phyloP scores from a whole-genome alignment of 2,888 invertebrate genomes.

The Brenthis daphne region DNA sequence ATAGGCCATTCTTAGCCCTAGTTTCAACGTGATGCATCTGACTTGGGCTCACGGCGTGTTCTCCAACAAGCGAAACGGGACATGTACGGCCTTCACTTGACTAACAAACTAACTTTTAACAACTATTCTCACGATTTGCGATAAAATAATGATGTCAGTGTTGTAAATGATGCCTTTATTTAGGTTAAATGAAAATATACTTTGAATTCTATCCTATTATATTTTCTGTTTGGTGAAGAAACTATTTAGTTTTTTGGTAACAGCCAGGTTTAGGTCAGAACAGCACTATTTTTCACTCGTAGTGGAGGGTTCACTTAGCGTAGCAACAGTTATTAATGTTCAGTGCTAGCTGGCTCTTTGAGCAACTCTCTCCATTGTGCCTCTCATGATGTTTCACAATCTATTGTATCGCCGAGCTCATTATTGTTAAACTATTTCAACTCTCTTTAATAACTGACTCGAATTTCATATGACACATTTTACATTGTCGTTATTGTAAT shows the following conservation, averaged over 20 bases:
- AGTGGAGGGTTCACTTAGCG: slow-evolving; percentile 20
- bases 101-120: slow-evolving; percentile 13
- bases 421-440: slow-evolving; percentile 62
- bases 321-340: slow-evolving; percentile 37
- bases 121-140: slow-evolving; percentile 17
- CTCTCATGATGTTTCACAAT: slow-evolving; percentile 69
- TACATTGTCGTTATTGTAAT: slow-evolving; percentile 10
- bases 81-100: slow-evolving; percentile 11
- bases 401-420: slow-evolving; percentile 65
- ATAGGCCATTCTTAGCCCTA: slow-evolving; percentile 52
- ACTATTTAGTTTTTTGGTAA: slow-evolving; percentile 2
- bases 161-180: slow-evolving; percentile 14
- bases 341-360: slow-evolving; percentile 49
- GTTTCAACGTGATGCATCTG: slow-evolving; percentile 26
- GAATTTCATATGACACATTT: slow-evolving; percentile 27
- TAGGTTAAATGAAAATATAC: neutral
- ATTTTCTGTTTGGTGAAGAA: neutral
- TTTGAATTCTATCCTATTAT: slow-evolving; percentile 2
- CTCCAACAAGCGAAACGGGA: slow-evolving; percentile 18
- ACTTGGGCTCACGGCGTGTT: slow-evolving; percentile 26
- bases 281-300: slow-evolving; percentile 8
- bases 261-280: neutral
- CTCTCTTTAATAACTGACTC: slow-evolving; percentile 47
- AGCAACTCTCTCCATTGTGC: slow-evolving; percentile 74
- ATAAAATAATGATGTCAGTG: slow-evolving; percentile 20